A percentile compares a stretch with the other conserved stretches of the same genome.
These are phyloP conservation scores for Pedetes capensis DNA, from an alignment of 2,113 vertebrate species.

Conservation along the genomic window DNA sequence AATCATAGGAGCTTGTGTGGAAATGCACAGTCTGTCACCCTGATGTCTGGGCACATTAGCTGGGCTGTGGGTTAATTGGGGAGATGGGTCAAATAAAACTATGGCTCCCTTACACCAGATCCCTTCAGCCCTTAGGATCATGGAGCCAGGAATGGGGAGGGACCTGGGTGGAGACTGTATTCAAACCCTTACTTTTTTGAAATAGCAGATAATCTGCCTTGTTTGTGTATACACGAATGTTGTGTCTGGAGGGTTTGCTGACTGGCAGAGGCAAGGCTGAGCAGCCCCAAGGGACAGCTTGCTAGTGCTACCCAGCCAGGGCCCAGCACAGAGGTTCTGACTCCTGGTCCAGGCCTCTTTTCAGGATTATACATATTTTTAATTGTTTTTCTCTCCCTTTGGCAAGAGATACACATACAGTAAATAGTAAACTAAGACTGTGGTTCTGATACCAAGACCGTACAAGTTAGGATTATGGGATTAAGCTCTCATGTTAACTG, in stretches of 20 bases:
- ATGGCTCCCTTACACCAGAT: background rate
- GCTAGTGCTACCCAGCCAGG: background rate
- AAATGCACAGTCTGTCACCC: constrained; percentile 64
- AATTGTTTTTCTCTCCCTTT: background rate
- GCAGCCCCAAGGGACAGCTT: background rate
- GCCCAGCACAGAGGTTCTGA: background rate
- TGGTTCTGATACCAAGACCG: background rate
- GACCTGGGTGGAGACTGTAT: background rate
- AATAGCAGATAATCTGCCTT: background rate
- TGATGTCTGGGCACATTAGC: constrained; percentile 56
- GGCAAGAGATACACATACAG: background rate
- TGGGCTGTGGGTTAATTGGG: constrained; percentile 63
- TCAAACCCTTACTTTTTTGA: background rate
- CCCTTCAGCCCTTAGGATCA: background rate
- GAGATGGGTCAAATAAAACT: constrained; percentile 31
- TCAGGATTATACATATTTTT: background rate
- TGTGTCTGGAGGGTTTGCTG: background rate
- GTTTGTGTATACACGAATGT: background rate
- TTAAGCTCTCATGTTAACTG: background rate
- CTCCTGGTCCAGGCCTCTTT: background rate
- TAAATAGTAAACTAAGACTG: background rate
- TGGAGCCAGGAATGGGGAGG: background rate
- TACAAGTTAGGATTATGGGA: background rate
- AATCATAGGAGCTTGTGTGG: constrained; percentile 42
- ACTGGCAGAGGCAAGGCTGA: background rate